Evolutionary conservation across 2,113 vertebrate species (phyloP).

Genomic region (Anseranas semipalmata): DNA sequence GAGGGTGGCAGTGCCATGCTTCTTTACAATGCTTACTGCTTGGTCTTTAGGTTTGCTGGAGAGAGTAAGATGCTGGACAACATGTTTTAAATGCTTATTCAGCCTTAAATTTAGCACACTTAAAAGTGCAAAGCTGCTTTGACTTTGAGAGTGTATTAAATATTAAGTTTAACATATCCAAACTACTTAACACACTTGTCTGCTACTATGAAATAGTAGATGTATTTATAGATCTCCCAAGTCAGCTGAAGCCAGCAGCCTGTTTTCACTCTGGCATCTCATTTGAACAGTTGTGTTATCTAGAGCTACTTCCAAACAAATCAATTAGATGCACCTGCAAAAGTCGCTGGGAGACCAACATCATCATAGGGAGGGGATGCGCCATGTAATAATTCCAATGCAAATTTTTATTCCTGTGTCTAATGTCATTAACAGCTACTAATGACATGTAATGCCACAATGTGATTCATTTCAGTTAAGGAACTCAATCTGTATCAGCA

Average conservation of each 20-base stretch:
- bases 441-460: conserved; percentile 53
- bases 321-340: conserved; percentile 61
- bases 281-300: conserved; percentile 42
- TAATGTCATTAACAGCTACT: conserved; percentile 49
- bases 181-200: not conserved
- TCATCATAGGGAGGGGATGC: conserved; percentile 16
- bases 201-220: not conserved
- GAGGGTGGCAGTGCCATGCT: not conserved
- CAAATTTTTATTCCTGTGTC: conserved; percentile 63
- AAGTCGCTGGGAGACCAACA: conserved; percentile 61
- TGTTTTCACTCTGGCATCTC: conserved; percentile 34
- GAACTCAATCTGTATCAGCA: not conserved
- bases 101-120: conserved; percentile 5
- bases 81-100: conserved; percentile 39
- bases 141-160: not conserved
- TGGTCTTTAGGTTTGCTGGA: not conserved
- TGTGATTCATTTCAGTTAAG: conserved; percentile 47
- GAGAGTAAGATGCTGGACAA: not conserved
- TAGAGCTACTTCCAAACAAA: conserved; percentile 49
- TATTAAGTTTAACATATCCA: not conserved
- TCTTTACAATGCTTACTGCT: not conserved
- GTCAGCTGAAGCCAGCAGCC: conserved; percentile 13
- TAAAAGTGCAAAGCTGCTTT: not conserved
- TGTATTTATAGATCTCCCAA: conserved; percentile 14
- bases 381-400: conserved; percentile 58